Percentiles rank a stretch among this genome's conserved stretches.
Conservation (phyloP, 2,888 invertebrate species). For the Lobophora halterata region DNA sequence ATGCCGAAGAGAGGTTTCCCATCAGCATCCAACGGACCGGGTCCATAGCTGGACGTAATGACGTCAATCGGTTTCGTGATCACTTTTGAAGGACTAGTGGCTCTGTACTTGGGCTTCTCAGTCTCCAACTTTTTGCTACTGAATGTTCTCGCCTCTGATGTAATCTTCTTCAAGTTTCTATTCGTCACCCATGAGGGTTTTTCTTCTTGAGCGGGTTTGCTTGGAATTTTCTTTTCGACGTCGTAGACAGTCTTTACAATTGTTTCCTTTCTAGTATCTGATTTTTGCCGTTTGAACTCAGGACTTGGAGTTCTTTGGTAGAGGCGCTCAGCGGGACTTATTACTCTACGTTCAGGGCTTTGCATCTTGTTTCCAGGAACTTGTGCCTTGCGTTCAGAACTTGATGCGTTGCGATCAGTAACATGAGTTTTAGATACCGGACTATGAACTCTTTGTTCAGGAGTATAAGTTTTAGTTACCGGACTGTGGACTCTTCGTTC, state of each 20-base stretch:
- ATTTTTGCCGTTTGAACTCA: slow-evolving; percentile 48
- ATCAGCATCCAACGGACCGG: slow-evolving; percentile 90
- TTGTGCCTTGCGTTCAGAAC: slow-evolving; percentile 30
- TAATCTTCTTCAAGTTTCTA: slow-evolving; percentile 80
- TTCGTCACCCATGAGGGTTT: slow-evolving; percentile 84
- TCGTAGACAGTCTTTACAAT: slow-evolving; percentile 57
- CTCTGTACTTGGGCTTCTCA: slow-evolving; percentile 64
- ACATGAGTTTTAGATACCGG: slow-evolving; percentile 27
- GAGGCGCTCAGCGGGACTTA: slow-evolving; percentile 37
- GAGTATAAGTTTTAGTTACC: slow-evolving; percentile 12
- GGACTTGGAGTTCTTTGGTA: slow-evolving; percentile 59
- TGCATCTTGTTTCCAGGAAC: slow-evolving; percentile 32
- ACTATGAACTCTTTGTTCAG: slow-evolving; percentile 29
- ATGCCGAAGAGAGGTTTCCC: slow-evolving; percentile 90
- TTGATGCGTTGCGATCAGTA: slow-evolving; percentile 31
- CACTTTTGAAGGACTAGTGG: slow-evolving; percentile 62
- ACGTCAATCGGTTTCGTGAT: slow-evolving; percentile 80
- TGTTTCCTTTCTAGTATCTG: slow-evolving; percentile 52
- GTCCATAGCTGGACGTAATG: slow-evolving; percentile 90
- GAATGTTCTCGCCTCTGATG: slow-evolving; percentile 60
- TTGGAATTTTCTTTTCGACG: slow-evolving; percentile 51
- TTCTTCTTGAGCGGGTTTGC: slow-evolving; percentile 67
- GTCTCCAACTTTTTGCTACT: slow-evolving; percentile 63
- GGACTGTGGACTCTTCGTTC: slow-evolving; percentile 23
- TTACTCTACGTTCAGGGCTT: slow-evolving; percentile 33